phyloP scores from a whole-genome alignment of 2,888 invertebrate species.

The Clusia tigrina region DNA sequence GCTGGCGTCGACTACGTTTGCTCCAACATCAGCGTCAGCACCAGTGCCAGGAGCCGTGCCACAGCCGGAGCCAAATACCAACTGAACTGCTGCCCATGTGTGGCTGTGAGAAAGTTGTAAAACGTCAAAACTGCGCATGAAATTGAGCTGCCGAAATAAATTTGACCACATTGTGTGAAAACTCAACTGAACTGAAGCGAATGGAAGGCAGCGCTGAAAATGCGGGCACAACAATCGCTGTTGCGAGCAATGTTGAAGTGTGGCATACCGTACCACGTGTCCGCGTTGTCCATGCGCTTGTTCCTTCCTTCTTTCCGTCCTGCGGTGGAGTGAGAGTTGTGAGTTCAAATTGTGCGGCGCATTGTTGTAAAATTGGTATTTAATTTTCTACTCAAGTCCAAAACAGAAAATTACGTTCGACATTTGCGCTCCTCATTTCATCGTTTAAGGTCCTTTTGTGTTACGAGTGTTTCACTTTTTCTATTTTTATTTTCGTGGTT shows the following conservation, averaged over 20 bases:
- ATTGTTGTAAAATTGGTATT: slow-evolving; percentile 50
- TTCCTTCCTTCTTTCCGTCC: not conserved
- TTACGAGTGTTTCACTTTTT: not conserved
- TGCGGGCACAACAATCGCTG: not conserved
- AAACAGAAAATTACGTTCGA: not conserved
- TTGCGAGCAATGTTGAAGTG: not conserved
- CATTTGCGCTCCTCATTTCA: slow-evolving; percentile 6
- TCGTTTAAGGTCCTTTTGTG: not conserved
- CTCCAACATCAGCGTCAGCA: no score
- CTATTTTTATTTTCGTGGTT: no score
- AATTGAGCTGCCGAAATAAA: slow-evolving; percentile 55
- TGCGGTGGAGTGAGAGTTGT: not conserved
- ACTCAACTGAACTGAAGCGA: not conserved
- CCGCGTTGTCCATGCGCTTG: not conserved
- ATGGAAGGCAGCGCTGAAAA: not conserved
- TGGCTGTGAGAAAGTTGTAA: slow-evolving; percentile 44
- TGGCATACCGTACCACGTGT: not conserved
- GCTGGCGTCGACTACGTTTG: no score
- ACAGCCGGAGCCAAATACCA: no score
- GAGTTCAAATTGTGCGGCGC: slow-evolving; percentile 4
- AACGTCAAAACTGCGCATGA: slow-evolving; percentile 54
- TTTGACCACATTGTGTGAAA: slow-evolving; percentile 35
- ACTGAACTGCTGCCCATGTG: not conserved
- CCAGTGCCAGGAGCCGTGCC: not conserved
- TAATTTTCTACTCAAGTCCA: slow-evolving; percentile 50